phyloP scores from a whole-genome alignment of 2,113 vertebrate species.

The Girardinichthys multiradiatus region DNA sequence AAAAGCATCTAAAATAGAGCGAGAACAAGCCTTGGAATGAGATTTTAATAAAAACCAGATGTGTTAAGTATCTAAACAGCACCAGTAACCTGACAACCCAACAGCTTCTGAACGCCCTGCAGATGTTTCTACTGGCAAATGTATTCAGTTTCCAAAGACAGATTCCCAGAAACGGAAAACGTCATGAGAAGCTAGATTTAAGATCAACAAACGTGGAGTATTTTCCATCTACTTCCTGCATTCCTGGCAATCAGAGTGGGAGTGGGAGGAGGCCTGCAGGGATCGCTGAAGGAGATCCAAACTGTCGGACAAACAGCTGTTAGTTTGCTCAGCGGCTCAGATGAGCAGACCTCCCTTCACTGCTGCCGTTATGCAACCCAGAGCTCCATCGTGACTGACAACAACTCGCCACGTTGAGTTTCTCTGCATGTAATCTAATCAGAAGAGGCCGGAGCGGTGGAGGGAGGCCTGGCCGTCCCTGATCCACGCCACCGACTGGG shows the following conservation, averaged over 20 bases:
- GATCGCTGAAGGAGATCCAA: constrained; percentile 9
- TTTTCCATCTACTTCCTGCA: neutral
- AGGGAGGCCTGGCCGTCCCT: no score
- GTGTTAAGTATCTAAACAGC: neutral
- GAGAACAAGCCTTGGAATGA: no score
- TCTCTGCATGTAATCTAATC: neutral
- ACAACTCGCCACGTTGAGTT: neutral
- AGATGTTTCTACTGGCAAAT: neutral
- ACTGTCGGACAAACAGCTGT: constrained; percentile 30
- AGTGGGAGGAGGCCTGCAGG: neutral
- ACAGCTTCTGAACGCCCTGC: neutral
- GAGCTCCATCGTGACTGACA: neutral
- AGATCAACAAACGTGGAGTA: neutral
- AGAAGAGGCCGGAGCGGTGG: neutral
- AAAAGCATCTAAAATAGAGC: no score
- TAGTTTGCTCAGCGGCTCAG: constrained; percentile 1
- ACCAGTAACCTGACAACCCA: neutral
- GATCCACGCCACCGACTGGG: neutral
- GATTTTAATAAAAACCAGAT: no score
- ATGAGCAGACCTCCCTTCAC: neutral
- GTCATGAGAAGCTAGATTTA: neutral
- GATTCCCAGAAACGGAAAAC: neutral
- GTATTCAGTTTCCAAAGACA: neutral
- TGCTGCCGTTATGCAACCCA: constrained; percentile 6
- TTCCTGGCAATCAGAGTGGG: neutral